Evolutionary conservation across 2,113 vertebrate species (phyloP), one percentile per base, ranked within the genome.

Genomic region (Labrus mixtus): DNA sequence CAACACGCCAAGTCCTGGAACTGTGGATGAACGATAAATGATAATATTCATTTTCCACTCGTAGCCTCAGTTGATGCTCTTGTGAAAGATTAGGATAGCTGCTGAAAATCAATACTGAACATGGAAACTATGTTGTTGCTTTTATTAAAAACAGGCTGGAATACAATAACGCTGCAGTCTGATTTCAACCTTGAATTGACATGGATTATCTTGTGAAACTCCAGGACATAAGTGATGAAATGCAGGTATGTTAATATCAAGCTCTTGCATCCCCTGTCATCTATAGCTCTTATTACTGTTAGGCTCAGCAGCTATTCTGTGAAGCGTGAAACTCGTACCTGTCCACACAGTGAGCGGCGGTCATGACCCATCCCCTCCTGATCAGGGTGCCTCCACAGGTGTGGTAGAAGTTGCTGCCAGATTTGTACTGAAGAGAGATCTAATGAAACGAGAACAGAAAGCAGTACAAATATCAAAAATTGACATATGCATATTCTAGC

Each of bases 371-470:
- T 91, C 94, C 92, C 9, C 17, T 87, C 29, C 0, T 87, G 87
- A 96, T 83, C 87, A 97, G 93, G 77, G 94, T 95, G 59, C 96
- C 96, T 11, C 96, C 96, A 16, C 96, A 97, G 39, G 93, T 96
- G 89, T 97, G 97, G 68, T 91, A 16, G 94, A 87, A 96, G 68
- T 0, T 22, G 51, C 86, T 78, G 0, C 76, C 8, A 1, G 93
- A 94, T 54, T 8, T 58, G 79, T 91, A 96, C 90, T 97, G 97
- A 63, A 93, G 89, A 71, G 91, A 93, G 56, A 93, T 89, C 91
- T 91, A 9, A 72, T 10, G 5, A 54, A 66, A 69, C 1, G 0
- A 36, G 17, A 70, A 45, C 7, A 55, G 4, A 68, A 9, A 33
- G 17, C 8, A 29, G 16, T 15, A 54, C 78, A 57, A 73, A 1